Percentiles rank a stretch among this genome's conserved stretches.
Conservation (phyloP, 1,140 invertebrate genomes). For the Eulimnadia texana region DNA sequence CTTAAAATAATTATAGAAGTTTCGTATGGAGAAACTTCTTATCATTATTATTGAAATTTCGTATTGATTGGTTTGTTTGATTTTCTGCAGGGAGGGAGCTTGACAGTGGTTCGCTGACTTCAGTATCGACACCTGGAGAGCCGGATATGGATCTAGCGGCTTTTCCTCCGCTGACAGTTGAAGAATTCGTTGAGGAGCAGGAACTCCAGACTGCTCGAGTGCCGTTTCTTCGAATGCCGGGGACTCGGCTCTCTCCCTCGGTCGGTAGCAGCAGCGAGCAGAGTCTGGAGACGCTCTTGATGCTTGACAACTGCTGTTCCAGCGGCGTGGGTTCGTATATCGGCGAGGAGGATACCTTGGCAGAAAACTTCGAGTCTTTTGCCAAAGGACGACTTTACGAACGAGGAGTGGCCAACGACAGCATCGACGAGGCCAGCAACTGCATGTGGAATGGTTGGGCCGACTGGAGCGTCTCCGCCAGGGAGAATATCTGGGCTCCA, state of each 20-base stretch:
- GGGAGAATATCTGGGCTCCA: constrained; percentile 9
- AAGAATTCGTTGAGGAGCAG: not conserved
- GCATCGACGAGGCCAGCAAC: not conserved
- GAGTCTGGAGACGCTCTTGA: not conserved
- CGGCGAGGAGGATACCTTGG: too few species aligned
- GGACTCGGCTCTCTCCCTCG: constrained; percentile 5
- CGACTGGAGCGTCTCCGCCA: not conserved
- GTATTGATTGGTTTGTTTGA: not conserved
- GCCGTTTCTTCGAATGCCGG: constrained; percentile 4
- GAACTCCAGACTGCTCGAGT: not conserved
- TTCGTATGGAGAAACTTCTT: not conserved
- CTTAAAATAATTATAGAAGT: not conserved
- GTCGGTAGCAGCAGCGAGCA: not conserved
- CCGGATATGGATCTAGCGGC: constrained; percentile 1
- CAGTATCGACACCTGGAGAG: constrained; percentile 4
- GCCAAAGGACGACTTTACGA: constrained; percentile 7
- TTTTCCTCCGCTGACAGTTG: not conserved
- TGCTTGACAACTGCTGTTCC: not conserved
- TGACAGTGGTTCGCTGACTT: constrained; percentile 2
- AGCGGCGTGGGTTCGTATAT: too few species aligned
- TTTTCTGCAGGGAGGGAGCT: not conserved
- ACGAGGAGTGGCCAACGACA: not conserved
- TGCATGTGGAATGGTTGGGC: not conserved
- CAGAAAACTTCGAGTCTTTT: too few species aligned
- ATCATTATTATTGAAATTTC: not conserved